Conservation (phyloP, 2,888 invertebrate species). For the Napeogenes inachia region DNA sequence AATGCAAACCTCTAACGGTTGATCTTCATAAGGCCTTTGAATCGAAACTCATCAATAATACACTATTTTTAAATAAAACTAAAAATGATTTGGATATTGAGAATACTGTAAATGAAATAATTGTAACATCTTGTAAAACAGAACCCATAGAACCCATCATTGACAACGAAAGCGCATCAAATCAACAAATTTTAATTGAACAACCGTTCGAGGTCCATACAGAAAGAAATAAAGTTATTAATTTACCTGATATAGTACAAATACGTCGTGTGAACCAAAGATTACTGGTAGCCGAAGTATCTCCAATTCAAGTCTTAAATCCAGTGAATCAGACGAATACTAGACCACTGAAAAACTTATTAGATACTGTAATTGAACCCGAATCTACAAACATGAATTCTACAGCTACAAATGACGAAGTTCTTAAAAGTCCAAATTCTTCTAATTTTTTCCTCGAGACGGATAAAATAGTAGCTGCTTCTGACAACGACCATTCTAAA, state of each 20-base stretch:
- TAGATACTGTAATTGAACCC: conserved; percentile 8
- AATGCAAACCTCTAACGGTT: conserved; percentile 59
- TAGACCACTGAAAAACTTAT: conserved; percentile 27
- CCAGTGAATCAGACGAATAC: conserved; percentile 2
- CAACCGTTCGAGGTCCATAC: neutral
- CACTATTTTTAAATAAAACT: conserved; percentile 42
- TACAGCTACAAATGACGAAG: too few species aligned
- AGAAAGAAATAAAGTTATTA: conserved; percentile 53
- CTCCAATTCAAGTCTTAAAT: conserved; percentile 45
- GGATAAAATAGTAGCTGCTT: too few species aligned
- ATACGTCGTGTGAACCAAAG: conserved; percentile 55
- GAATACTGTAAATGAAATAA: too few species aligned
- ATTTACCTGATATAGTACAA: conserved; percentile 53
- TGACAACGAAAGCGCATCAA: neutral
- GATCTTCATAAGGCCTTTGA: conserved; percentile 64
- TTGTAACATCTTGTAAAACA: neutral
- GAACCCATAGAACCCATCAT: neutral
- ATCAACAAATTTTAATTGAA: too few species aligned
- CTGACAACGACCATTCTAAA: neutral
- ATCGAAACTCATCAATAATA: conserved; percentile 50
- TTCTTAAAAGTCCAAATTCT: too few species aligned
- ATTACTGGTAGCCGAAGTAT: conserved; percentile 57
- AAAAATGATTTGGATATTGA: conserved; percentile 5
- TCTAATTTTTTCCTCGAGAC: too few species aligned
- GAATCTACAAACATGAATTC: neutral